Base-by-base conservation (phyloP, 2,113 vertebrate genomes). In the Toxotes jaculatrix region DNA sequence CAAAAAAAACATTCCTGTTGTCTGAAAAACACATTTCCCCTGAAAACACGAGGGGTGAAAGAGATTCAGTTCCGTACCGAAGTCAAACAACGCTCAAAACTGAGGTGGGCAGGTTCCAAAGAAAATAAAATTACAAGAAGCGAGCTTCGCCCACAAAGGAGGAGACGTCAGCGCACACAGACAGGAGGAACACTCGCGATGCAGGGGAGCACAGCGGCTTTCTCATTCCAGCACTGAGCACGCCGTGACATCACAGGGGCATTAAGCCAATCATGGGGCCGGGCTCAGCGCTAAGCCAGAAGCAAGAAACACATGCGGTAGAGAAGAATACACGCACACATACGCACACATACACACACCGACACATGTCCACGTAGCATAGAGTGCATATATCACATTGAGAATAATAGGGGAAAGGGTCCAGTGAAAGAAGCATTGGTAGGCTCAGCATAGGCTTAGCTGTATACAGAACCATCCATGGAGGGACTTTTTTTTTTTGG, bases 341-440 rank as follows among this genome's bases (percentile, higher is more conserved):
- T 51, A 88, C 87, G 7, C 82, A 88, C 78, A 92, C 90, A 90
- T 65, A 88, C 87, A 87, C 90, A 87, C 83, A 81, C 88, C 45
- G 82, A 93, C 92, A 90, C 90, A 93, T 75, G 78, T 92, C 84
- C 91, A 94, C 94, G 42, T 87, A 93, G 93, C 91, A 94, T 89
- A 93, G 93, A 94, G 94, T 95, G 95, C 95, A 95, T 94, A 95
- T 95, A 94, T 94, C 93, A 94, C 93, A 93, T 82, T 87, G 83
- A 93, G 87, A 94, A 83, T 83, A 93, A 84, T 49, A 85, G 70
- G 88, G 88, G 65, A 79, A 80, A 74, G 88, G 93, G 88, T 92
- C 91, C 74, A 45, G 89, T 80, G 89, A 84, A 66, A 89, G 91
- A 92, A 90, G 89, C 91, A 27, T 84, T 40, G 83, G 84, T 57